Base-by-base conservation (phyloP, 2,113 vertebrate species). In the Lycaon pictus region DNA sequence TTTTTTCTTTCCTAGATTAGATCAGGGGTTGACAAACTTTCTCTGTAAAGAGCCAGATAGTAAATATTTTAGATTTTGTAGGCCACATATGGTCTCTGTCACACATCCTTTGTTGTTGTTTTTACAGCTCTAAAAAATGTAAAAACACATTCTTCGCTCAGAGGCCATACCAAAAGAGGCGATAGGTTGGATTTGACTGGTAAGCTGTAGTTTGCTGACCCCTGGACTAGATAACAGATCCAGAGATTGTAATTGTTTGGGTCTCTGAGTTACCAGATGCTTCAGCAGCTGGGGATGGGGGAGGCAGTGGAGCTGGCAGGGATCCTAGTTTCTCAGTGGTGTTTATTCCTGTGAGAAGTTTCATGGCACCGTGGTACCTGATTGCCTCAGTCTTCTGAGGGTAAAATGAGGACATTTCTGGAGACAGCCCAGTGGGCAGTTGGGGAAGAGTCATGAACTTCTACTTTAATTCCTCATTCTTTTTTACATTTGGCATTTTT, bases 51-150 rank as follows among this genome's bases (percentile, higher is more conserved):
- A 88, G 43, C 43, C 77, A 86, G 9, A 13, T 4, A 96, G 71
- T 82, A 88, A 96, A 58, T 86, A 81, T 62, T 81, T 88, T 27
- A 27, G 60, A 27, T 5, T 87, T 83, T 82, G n/a, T 11, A 83
- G 74, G 27, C 53, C 48, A 76, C 43, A 62, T 60, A 25, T 56
- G 65, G 16, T 51, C 62, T 84, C 37, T 88, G 65, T 63, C 43
- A 48, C 43, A 62, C 76, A 53, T 35, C 95, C 71, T 93, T 91
- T 92, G 67, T 74, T 94, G 17, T 82, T 69, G 56, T 88, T 79
- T 95, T 83, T 85, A 48, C 29, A 74, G 43, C 67, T 37, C 43
- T 82, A 60, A 56, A 88, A 92, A 37, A 76, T 15, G 4, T 89
- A 17, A 65, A 29, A 63, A 43, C 22, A 27, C 12, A 43, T 60